These are phyloP conservation scores for Diogma glabrata DNA, from an alignment of 2,888 invertebrate genomes.

Conservation along the genomic window DNA sequence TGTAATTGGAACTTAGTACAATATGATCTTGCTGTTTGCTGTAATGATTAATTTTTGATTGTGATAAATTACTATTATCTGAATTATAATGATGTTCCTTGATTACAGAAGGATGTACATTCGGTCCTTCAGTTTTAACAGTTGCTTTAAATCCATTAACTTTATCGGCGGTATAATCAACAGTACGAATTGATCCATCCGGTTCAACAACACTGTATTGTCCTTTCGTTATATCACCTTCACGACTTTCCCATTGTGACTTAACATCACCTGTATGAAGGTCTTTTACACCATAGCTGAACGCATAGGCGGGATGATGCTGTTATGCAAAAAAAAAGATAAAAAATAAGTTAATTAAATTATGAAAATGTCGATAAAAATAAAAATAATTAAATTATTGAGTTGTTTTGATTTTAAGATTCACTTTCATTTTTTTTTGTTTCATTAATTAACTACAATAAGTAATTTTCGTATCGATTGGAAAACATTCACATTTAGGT, in stretches of 20 bases:
- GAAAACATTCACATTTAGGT: too few relatives aligned
- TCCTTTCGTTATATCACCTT: slow-evolving; percentile 41
- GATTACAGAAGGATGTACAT: slow-evolving; percentile 33
- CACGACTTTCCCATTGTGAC: slow-evolving; percentile 46
- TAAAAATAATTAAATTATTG: too few relatives aligned
- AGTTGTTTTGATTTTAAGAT: too few relatives aligned
- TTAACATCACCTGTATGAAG: slow-evolving; percentile 44
- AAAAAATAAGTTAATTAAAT: slow-evolving; percentile 1
- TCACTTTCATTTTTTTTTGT: too few relatives aligned
- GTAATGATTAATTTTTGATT: slow-evolving; percentile 37
- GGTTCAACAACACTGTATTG: slow-evolving; percentile 55
- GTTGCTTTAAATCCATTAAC: slow-evolving; percentile 44
- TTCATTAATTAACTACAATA: too few relatives aligned
- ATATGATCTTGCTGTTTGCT: slow-evolving; percentile 36
- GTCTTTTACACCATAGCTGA: slow-evolving; percentile 47
- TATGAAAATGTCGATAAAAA: too few relatives aligned
- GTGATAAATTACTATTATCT: slow-evolving; percentile 30
- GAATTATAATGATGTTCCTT: slow-evolving; percentile 25
- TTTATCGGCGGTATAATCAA: slow-evolving; percentile 44
- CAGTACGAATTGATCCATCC: slow-evolving; percentile 47
- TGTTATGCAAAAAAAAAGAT: slow-evolving; percentile 25
- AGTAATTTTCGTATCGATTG: too few relatives aligned
- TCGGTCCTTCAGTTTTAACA: slow-evolving; percentile 39
- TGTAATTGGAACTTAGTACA: slow-evolving; percentile 33
- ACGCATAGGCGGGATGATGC: slow-evolving; percentile 43